phyloP scores from a whole-genome alignment of 35 echinoderm and acorn worm species.

The Heliocidaris tuberculata region DNA sequence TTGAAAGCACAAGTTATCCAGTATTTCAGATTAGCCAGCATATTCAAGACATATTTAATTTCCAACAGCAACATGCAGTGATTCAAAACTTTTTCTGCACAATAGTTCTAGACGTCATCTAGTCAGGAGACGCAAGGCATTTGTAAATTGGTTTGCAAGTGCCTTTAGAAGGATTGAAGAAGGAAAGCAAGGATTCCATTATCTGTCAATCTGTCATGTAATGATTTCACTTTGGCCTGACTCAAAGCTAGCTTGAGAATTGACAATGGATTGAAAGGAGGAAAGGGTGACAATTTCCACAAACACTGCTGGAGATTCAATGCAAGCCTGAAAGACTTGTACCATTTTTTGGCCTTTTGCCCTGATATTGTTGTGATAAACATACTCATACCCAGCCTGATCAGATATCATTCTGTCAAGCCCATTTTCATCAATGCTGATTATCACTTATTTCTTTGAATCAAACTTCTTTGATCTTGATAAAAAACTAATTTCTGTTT shows the following conservation, averaged over 20 bases:
- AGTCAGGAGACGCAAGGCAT: not conserved
- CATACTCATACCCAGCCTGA: not conserved
- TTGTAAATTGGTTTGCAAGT: not conserved
- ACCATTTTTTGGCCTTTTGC: not conserved
- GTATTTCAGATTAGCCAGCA: conserved; percentile 1
- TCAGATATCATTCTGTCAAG: not conserved
- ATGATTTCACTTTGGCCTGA: not conserved
- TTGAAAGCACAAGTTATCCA: conserved; percentile 44
- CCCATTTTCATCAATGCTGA: not conserved
- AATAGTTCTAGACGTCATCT: not conserved
- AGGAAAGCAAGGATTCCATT: not conserved
- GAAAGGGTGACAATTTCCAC: not conserved
- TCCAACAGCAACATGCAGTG: not conserved
- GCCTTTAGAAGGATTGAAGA: not conserved
- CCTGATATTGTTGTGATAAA: not conserved
- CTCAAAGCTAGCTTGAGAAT: not conserved
- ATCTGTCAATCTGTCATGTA: not conserved
- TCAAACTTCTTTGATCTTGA: not conserved
- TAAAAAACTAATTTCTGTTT: not conserved
- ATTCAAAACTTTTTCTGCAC: not conserved
- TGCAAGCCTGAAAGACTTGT: not conserved
- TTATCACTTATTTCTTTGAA: not conserved
- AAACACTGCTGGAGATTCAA: not conserved
- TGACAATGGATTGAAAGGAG: not conserved
- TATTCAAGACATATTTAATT: not conserved